Percentiles rank a stretch among this genome's conserved stretches.
Conservation (phyloP, 2,797 vertebrate genomes). For the Sebastes iracundus region DNA sequence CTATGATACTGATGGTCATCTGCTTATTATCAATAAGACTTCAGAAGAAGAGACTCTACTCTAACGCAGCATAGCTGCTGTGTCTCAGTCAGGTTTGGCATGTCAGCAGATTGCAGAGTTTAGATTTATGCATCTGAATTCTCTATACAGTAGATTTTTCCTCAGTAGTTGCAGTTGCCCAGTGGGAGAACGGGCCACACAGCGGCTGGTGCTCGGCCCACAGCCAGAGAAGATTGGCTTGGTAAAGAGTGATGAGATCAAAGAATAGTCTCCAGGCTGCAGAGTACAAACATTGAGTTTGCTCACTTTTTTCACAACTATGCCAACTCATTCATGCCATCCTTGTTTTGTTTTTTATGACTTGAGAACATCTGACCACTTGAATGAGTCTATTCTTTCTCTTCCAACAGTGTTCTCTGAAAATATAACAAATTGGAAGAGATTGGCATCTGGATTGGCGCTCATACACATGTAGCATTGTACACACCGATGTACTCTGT, state of each 20-base stretch:
- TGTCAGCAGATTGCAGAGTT: not conserved
- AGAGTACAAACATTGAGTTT: not conserved
- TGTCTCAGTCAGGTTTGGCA: not conserved
- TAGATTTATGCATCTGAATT: not conserved
- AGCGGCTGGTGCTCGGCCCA: not conserved
- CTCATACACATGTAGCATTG: slow-evolving; percentile 21
- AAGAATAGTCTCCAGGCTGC: not conserved
- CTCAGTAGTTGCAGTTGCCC: not conserved
- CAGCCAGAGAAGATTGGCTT: slow-evolving; percentile 1
- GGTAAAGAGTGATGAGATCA: not conserved
- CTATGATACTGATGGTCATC: not conserved
- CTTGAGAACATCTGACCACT: slow-evolving; percentile 17
- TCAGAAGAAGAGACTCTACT: not conserved
- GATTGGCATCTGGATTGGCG: not conserved
- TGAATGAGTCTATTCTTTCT: slow-evolving; percentile 35
- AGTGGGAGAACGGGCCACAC: not conserved
- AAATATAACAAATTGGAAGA: slow-evolving; percentile 6
- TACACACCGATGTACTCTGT: not conserved
- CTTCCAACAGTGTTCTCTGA: not conserved
- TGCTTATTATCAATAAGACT: not conserved
- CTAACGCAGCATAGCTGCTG: not conserved
- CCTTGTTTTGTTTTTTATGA: not conserved
- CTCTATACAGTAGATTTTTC: not conserved
- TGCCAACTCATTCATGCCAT: not conserved
- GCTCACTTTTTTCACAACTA: not conserved